Evolutionary conservation across 2,797 vertebrate species (phyloP).

Genomic region (Microchirus variegatus): DNA sequence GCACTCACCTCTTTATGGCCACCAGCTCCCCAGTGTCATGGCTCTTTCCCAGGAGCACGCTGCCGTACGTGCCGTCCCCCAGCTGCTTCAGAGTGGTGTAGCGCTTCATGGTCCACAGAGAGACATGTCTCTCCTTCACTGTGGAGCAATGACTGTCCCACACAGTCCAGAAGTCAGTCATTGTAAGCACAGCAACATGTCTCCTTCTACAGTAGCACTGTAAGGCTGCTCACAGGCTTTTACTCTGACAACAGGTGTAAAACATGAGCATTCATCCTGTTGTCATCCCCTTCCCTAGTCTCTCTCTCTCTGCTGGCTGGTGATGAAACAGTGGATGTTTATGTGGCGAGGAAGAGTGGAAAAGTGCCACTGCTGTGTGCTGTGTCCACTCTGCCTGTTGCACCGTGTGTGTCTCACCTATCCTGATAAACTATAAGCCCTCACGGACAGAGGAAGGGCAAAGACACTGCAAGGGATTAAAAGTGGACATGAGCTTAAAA

Average conservation of each 20-base stretch:
- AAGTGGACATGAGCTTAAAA: slow-evolving; percentile 35
- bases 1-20: slow-evolving; percentile 90
- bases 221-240: slow-evolving; percentile 7
- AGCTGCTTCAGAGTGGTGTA: slow-evolving; percentile 87
- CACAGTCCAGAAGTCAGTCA: slow-evolving; percentile 26
- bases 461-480: slow-evolving; percentile 54
- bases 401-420: slow-evolving; percentile 11
- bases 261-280: not conserved
- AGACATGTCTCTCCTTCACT: slow-evolving; percentile 28
- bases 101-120: slow-evolving; percentile 85
- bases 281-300: slow-evolving; percentile 16
- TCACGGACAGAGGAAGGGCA: slow-evolving; percentile 21
- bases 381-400: not conserved
- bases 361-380: not conserved
- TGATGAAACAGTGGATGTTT: slow-evolving; percentile 5
- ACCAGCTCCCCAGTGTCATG: slow-evolving; percentile 92
- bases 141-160: slow-evolving; percentile 24
- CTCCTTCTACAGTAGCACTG: slow-evolving; percentile 2
- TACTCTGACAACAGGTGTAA: slow-evolving; percentile 9
- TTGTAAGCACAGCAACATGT: slow-evolving; percentile 14
- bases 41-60: slow-evolving; percentile 91
- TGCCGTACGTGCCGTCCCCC: slow-evolving; percentile 86
- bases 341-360: slow-evolving; percentile 12
- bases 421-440: slow-evolving; percentile 1
- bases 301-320: slow-evolving; percentile 8